Conservation (phyloP, 64 coral and sea anemone genomes). For the Hydrozoanthus tunicans region DNA sequence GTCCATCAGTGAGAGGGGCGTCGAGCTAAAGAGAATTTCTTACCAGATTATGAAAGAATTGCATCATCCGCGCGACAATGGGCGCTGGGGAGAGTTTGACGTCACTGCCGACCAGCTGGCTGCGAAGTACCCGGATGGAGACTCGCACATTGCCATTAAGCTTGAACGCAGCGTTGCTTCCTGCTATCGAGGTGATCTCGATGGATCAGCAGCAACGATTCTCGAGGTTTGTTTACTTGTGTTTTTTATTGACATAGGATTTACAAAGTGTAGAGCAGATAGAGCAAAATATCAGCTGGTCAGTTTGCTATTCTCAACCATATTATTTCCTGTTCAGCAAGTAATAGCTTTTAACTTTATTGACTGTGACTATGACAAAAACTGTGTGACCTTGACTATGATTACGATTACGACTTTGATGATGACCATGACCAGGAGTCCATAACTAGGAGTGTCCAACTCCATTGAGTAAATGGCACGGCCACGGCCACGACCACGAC, state of each 20-base stretch:
- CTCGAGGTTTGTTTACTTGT: background rate
- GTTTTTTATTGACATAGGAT: background rate
- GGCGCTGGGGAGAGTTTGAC: constrained; percentile 22
- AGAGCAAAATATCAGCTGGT: no score
- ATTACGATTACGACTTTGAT: no score
- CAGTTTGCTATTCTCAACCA: background rate
- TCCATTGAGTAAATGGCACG: no score
- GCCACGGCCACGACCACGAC: no score
- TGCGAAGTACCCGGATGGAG: background rate
- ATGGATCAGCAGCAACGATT: constrained; percentile 24
- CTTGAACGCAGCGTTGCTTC: constrained; percentile 26
- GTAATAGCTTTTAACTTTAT: no score
- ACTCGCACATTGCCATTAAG: constrained; percentile 34
- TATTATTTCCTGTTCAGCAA: no score
- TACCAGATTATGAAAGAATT: constrained; percentile 40
- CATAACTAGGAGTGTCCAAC: no score
- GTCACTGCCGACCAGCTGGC: background rate
- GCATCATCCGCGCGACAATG: constrained; percentile 40
- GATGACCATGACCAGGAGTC: no score
- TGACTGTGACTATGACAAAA: no score
- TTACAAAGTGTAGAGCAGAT: background rate
- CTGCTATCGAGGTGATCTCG: constrained; percentile 10
- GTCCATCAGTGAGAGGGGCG: background rate
- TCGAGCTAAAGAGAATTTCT: background rate
- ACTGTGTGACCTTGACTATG: no score